Percentiles rank a stretch among this genome's conserved stretches.
Conservation (phyloP, 2,888 invertebrate genomes). For the Coelinius sp. region DNA sequence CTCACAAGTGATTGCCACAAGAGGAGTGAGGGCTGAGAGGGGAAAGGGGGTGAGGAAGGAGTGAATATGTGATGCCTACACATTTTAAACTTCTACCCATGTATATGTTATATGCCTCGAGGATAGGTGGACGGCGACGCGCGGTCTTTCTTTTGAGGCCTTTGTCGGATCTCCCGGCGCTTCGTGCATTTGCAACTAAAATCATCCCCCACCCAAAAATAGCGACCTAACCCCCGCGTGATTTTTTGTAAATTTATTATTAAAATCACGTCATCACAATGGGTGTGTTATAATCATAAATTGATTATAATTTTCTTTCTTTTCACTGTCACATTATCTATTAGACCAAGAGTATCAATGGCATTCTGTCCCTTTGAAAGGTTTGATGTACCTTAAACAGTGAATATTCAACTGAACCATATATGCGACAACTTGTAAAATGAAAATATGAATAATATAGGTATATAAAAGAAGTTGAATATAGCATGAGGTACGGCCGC, state of each 20-base stretch:
- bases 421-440: constrained; percentile 9
- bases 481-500: constrained; percentile 37
- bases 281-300: constrained; percentile 36
- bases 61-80: constrained; percentile 31
- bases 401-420: not conserved
- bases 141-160: constrained; percentile 66
- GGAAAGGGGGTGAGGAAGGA: no score
- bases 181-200: constrained; percentile 70
- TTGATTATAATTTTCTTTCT: not conserved
- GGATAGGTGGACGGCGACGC: constrained; percentile 42
- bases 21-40: constrained; percentile 29
- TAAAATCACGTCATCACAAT: constrained; percentile 61
- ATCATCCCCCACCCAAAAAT: constrained; percentile 61
- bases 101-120: constrained; percentile 20
- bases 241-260: constrained; percentile 68
- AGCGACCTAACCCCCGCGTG: constrained; percentile 49
- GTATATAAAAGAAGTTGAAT: constrained; percentile 35
- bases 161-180: constrained; percentile 69
- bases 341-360: no score
- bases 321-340: no score
- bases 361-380: no score
- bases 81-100: constrained; percentile 18
- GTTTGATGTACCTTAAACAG: no score
- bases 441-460: constrained; percentile 62
- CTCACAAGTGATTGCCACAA: constrained; percentile 39